Evolutionary conservation across 2,113 vertebrate genomes (phyloP), one percentile per base, ranked within the genome.

Genomic region (Eretmodus cyanostictus): DNA sequence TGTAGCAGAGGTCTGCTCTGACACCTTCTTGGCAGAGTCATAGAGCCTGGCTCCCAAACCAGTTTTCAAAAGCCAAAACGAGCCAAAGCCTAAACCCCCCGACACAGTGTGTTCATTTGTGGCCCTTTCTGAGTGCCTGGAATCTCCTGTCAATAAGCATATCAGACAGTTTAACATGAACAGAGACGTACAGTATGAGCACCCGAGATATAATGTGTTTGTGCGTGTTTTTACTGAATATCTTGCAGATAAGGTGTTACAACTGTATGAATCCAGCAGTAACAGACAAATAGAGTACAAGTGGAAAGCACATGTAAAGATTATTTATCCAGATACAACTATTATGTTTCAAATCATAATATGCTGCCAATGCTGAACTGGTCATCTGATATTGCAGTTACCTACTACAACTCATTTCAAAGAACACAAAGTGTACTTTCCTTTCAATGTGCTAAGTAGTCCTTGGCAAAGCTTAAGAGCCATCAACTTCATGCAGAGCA

Each of bases 1-100:
- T 90, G 88, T 84, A 88, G 88, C 49, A 24, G 85, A 91, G 85
- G 84, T 86, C 81, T 80, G 76, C 85, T 84, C 89, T 95, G 93
- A 95, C 94, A 92, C 63, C 85, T 92, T 91, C 86, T 94, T 94
- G 93, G 94, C 92, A 93, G 45, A 84, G 16, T 71, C 49, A 31
- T 19, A 54, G 49, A 87, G 66, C 51, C 91, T 93, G 93, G 93
- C 94, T 93, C 85, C 80, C 78, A 83, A 71, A 85, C 84, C 86
- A 49, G 53, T 89, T 89, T 87, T 90, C 79, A 45, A 55, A 89
- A 87, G 91, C 91, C 93, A 93, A 92, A 83, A 87, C 76, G 34
- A 68, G 61, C 61, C 61, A 22, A 68, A 68, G 59, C 84, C 82
- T 83, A 47, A 86, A 87, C n/a, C 55, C 24, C 53, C 68, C 8